phyloP scores from a whole-genome alignment of 2,888 invertebrate genomes.

The Melanotus villosus region DNA sequence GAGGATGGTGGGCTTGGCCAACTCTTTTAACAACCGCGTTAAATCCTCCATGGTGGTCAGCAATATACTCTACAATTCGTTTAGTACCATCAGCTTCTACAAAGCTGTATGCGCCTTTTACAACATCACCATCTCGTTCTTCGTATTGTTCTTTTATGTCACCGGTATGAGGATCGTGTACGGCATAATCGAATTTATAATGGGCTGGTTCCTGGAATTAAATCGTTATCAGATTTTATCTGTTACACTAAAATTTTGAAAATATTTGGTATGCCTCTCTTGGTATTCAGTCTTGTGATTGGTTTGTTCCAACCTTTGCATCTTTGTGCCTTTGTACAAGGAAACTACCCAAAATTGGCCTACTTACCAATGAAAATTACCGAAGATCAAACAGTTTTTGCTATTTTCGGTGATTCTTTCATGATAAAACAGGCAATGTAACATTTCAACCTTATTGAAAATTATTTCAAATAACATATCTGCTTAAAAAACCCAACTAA shows the following conservation, averaged over 20 bases:
- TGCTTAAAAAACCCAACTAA: too few relatives aligned
- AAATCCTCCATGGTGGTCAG: constrained; percentile 56
- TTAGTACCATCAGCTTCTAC: constrained; percentile 60
- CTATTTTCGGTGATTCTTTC: too few relatives aligned
- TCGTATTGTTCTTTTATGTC: constrained; percentile 60
- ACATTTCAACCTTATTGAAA: too few relatives aligned
- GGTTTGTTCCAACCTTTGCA: too few relatives aligned
- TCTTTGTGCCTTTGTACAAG: not conserved
- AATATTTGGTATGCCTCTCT: too few relatives aligned
- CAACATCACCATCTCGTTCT: constrained; percentile 54
- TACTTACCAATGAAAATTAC: too few relatives aligned
- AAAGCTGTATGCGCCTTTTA: constrained; percentile 57
- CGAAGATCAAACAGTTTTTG: too few relatives aligned
- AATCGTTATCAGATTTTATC: too few relatives aligned
- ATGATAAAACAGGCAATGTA: too few relatives aligned
- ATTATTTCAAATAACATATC: too few relatives aligned
- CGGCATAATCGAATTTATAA: constrained; percentile 59
- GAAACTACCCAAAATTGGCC: not conserved
- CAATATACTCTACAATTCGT: constrained; percentile 57
- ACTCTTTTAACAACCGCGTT: constrained; percentile 56
- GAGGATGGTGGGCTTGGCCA: constrained; percentile 53
- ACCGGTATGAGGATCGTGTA: constrained; percentile 58
- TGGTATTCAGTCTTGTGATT: too few relatives aligned
- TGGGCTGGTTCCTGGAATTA: constrained; percentile 45
- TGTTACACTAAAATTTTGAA: too few relatives aligned